Evolutionary conservation across 2,888 invertebrate genomes (phyloP), one percentile per base, ranked within the genome.

Genomic region (Erpobdella octoculata): DNA sequence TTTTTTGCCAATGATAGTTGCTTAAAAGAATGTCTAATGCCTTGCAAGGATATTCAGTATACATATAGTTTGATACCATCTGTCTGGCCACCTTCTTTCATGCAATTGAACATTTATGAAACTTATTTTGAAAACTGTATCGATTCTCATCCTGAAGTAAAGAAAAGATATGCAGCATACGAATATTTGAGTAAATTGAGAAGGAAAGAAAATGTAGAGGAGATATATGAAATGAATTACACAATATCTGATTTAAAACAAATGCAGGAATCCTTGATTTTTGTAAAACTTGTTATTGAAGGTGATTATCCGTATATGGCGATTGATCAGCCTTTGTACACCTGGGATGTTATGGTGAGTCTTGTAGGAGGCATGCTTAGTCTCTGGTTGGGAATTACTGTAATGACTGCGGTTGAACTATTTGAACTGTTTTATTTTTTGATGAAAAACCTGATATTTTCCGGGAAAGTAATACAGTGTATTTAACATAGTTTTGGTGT

Each of bases 321-420:
- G 0, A 38, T 33, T n/a, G 53, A 68, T 25, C 21, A 35, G 15
- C 53, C 68, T 28, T 68, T 53, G 5, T 18, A 48, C 41, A 41
- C 68, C 8, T 25, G 33, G n/a, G 68, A 68, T 48, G 53, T 48
- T 21, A 53, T 68, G 68, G 31, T 68, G 12, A 28, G 48, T 0
- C 1, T 68, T 46, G 35, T 68, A 31, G 68, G 68, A 33, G 68
- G 68, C 28, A 53, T 53, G 21, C 46, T 68, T 15, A 68, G 68
- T 48, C 68, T 68, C 2, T 68, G 68, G 68, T 35, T 68, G 28
- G 68, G 68, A 6, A 41, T 68, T 48, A 68, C 68, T 46, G 68
- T 46, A 6, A 68, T 68, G 68, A 68, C 68, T 33, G 41, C 9
- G 2, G n/a, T 68, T 33, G 68, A 68, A 46, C 21, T 68, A 12